Conservation (phyloP, 1,140 invertebrate species). For the Zeugodacus cucurbitae region DNA sequence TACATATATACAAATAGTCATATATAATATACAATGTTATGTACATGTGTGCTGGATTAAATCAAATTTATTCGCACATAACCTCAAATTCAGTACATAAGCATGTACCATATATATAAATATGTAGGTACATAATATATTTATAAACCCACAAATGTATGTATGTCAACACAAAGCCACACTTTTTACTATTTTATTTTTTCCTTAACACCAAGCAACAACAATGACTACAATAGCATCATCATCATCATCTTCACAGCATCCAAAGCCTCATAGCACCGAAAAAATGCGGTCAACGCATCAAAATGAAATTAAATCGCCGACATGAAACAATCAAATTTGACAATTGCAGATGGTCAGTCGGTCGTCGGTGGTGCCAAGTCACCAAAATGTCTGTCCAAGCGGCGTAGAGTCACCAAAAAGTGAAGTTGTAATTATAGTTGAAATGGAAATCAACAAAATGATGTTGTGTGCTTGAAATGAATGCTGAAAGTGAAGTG, state of each 20-base stretch:
- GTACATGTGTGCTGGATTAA: neutral
- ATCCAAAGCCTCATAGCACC: neutral
- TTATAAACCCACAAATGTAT: neutral
- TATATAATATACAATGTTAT: neutral
- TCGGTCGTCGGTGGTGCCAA: too few relatives aligned
- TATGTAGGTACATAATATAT: neutral
- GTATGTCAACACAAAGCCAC: neutral
- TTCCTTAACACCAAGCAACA: neutral
- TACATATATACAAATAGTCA: neutral
- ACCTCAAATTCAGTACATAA: neutral
- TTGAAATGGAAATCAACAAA: neutral
- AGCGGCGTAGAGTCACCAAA: neutral
- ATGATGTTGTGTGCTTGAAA: neutral
- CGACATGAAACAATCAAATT: constrained; percentile 11
- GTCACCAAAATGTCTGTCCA: neutral
- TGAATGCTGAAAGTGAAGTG: neutral
- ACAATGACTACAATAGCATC: neutral
- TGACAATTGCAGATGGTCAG: constrained; percentile 10
- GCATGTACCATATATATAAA: neutral
- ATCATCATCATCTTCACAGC: neutral
- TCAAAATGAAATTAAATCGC: constrained; percentile 29
- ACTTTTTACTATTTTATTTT: neutral
- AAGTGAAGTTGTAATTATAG: constrained; percentile 19
- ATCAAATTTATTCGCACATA: neutral
- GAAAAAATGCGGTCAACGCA: constrained; percentile 18